phyloP scores from a whole-genome alignment of 2,888 invertebrate species.

The Coenonympha arcania region DNA sequence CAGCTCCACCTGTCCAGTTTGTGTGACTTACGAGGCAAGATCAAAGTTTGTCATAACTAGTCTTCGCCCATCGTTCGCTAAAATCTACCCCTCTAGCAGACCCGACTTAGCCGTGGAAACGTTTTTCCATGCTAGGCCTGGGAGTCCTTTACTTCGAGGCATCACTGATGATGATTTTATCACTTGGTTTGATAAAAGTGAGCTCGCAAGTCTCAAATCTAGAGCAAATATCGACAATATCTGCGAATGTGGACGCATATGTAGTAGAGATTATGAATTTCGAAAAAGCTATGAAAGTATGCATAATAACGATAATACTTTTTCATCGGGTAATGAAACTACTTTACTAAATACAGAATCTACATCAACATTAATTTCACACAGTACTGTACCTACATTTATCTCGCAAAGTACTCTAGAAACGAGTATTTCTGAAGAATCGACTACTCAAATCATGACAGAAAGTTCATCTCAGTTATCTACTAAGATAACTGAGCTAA shows the following conservation, averaged over 20 bases:
- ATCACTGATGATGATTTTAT: constrained; percentile 79
- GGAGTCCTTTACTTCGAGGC: constrained; percentile 75
- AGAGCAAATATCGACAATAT: constrained; percentile 66
- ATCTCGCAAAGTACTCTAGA: constrained; percentile 4
- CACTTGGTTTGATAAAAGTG: constrained; percentile 78
- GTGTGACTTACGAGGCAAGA: constrained; percentile 75
- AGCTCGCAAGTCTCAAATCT: constrained; percentile 61
- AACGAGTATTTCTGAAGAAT: neutral
- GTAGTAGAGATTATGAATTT: constrained; percentile 63
- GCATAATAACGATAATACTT: constrained; percentile 9
- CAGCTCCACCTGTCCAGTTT: constrained; percentile 75
- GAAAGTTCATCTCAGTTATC: constrained; percentile 1
- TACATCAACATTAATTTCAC: constrained; percentile 14
- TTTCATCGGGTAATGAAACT: neutral
- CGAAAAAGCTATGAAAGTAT: constrained; percentile 41
- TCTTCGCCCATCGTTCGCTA: constrained; percentile 76
- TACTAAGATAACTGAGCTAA: neutral
- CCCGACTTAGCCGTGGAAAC: constrained; percentile 77
- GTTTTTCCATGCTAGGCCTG: constrained; percentile 76
- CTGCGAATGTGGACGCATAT: constrained; percentile 71
- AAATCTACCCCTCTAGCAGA: constrained; percentile 76
- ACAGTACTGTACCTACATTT: constrained; percentile 1
- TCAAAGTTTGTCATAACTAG: constrained; percentile 76
- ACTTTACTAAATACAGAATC: constrained; percentile 13
- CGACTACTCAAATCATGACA: constrained; percentile 21